A percentile compares a stretch with the other conserved stretches of the same genome.
These are phyloP conservation scores for Dicrurus megarhynchus DNA, from an alignment of 2,113 vertebrate genomes.

Conservation along the genomic window DNA sequence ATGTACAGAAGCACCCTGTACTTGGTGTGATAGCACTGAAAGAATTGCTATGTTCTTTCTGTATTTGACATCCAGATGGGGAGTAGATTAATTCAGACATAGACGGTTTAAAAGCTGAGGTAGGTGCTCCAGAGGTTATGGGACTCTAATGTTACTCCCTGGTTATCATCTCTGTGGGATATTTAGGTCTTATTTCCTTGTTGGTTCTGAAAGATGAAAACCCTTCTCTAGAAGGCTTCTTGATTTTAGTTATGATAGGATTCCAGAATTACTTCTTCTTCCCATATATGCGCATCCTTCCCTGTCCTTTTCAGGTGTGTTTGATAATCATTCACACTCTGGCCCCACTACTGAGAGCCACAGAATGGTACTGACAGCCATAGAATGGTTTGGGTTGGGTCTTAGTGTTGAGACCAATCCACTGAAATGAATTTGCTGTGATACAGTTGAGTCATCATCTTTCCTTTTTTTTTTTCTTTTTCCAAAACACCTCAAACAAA, in stretches of 20 bases:
- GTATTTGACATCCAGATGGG: neutral
- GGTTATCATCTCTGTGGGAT: neutral
- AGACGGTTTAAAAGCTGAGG: neutral
- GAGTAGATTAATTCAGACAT: neutral
- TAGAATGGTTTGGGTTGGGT: neutral
- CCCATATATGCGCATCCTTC: neutral
- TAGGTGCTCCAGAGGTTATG: neutral
- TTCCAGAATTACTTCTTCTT: neutral
- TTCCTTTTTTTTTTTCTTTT: neutral
- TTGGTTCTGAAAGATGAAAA: neutral
- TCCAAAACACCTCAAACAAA: neutral
- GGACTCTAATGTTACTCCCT: neutral
- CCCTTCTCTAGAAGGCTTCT: neutral
- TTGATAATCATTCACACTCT: neutral
- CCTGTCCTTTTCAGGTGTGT: neutral
- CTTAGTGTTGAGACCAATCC: neutral
- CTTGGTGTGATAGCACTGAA: neutral
- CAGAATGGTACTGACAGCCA: neutral
- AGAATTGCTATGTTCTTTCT: neutral
- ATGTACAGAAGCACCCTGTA: neutral
- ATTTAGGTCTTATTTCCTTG: neutral
- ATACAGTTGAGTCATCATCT: neutral
- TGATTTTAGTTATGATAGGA: neutral
- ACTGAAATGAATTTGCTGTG: neutral
- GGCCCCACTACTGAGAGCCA: neutral